Conservation (phyloP, 2,888 invertebrate species). For the Uloborus plumipes region DNA sequence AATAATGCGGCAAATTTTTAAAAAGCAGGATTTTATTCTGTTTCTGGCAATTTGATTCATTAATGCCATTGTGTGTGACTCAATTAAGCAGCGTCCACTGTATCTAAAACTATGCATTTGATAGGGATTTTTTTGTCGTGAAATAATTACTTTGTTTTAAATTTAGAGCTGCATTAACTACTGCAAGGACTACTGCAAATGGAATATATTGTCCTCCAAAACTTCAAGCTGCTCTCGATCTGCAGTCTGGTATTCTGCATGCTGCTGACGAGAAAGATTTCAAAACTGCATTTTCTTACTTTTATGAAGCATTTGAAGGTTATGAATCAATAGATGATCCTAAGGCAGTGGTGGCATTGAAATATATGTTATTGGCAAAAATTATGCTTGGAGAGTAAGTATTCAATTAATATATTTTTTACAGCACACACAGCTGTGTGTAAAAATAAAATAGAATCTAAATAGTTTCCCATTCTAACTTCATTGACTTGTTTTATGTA, state of each 20-base stretch:
- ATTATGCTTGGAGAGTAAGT: slow-evolving; percentile 79
- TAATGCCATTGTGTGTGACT: too few relatives aligned
- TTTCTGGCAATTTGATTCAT: too few relatives aligned
- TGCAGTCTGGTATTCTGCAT: slow-evolving; percentile 95
- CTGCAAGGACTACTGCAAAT: slow-evolving; percentile 99
- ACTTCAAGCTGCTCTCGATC: slow-evolving; percentile 96
- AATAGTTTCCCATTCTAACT: too few relatives aligned
- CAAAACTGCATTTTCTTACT: slow-evolving; percentile 99
- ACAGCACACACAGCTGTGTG: too few relatives aligned
- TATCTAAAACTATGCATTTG: too few relatives aligned
- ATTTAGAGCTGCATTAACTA: slow-evolving; percentile 90
- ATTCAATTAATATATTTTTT: too few relatives aligned
- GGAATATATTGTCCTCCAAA: slow-evolving; percentile 99
- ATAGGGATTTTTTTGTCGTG: neutral
- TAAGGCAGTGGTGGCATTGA: slow-evolving; percentile 93
- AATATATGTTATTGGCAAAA: slow-evolving; percentile 99
- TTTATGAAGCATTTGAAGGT: slow-evolving; percentile 99
- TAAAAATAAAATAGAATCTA: too few relatives aligned
- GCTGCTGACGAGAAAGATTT: slow-evolving; percentile 99
- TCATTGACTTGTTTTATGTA: too few relatives aligned
- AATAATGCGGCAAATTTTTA: too few relatives aligned
- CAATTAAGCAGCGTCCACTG: too few relatives aligned
- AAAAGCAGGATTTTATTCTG: too few relatives aligned
- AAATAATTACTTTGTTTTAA: neutral
- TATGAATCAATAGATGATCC: slow-evolving; percentile 94